Evolutionary conservation across 37 sponge, comb jelly and placozoan genomes (phyloP), one percentile per base, ranked within the genome.

Genomic region (Geodia barretti): DNA sequence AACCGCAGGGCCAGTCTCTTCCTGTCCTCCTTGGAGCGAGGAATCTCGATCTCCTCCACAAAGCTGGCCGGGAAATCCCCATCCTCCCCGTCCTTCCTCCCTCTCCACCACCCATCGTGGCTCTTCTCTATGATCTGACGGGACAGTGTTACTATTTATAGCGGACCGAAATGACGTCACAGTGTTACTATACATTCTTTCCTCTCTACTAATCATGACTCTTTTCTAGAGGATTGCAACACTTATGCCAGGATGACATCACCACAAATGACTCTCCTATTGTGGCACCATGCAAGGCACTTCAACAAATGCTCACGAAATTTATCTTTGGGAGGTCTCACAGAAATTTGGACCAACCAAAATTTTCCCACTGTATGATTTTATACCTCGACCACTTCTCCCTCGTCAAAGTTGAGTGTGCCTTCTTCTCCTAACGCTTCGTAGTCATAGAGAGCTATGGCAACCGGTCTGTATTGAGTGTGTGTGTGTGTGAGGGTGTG

Each of bases 41-140:
- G 86, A 0, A 72, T 28, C 39, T 78, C 64, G 8, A 88, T 78
- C 79, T 77, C 83, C 80, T 83, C 79, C 34, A 92, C 93, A 85
- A 92, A 92, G 63, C 93, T 92, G 62, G 89, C 93, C 14, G 93
- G 93, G 38, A 92, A 88, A 5, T 72, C 81, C 25, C 93, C 93
- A 19, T 5, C 39, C 30, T 77, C 70, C 5, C 74, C 89, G 30
- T 65, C 74, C 3, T 85, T 54, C 33, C 59, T 77, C n/a, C 89
- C 93, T 25, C 80, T 88, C 89, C 93, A 92, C 93, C 93, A 92
- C 26, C 93, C 93, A 81, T 92, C 93, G n/a, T 64, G 73, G 72
- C 85, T 79, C 74, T 92, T 92, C 82, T 83, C 89, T 41, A 65
- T 73, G 39, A 88, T 80, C 93, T 92, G 41, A 11, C 0, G 21